A percentile compares a stretch with the other conserved stretches of the same genome.
phyloP scores from a whole-genome alignment of 2,113 vertebrate genomes.

The Pteronura brasiliensis region DNA sequence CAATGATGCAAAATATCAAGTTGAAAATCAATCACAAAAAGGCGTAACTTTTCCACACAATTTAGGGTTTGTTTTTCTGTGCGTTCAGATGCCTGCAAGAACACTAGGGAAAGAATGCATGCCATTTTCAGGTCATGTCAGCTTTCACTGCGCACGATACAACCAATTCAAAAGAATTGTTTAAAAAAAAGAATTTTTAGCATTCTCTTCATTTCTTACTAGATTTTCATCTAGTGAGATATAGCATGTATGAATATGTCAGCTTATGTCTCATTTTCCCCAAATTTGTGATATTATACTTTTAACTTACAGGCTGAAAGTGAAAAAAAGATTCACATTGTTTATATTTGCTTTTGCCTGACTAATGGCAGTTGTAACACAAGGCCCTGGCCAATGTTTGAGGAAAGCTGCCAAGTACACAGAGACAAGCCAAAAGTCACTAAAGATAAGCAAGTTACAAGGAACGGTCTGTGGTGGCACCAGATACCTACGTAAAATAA shows the following conservation, averaged over 20 bases:
- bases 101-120: background rate
- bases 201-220: background rate
- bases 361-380: background rate
- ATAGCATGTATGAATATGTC: background rate
- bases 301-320: background rate
- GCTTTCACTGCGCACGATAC: background rate
- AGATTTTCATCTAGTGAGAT: background rate
- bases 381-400: background rate
- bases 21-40: background rate
- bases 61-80: background rate
- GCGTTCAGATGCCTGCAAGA: background rate
- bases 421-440: background rate
- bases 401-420: background rate
- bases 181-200: background rate
- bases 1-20: slow-evolving; percentile 20
- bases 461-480: background rate
- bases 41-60: background rate
- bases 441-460: background rate
- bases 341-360: background rate
- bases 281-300: background rate
- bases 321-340: background rate
- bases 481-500: background rate
- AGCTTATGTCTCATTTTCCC: background rate
- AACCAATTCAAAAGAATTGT: background rate
- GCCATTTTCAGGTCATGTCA: background rate